phyloP scores from a whole-genome alignment of 1,140 invertebrate species.

The Magallana gigas region DNA sequence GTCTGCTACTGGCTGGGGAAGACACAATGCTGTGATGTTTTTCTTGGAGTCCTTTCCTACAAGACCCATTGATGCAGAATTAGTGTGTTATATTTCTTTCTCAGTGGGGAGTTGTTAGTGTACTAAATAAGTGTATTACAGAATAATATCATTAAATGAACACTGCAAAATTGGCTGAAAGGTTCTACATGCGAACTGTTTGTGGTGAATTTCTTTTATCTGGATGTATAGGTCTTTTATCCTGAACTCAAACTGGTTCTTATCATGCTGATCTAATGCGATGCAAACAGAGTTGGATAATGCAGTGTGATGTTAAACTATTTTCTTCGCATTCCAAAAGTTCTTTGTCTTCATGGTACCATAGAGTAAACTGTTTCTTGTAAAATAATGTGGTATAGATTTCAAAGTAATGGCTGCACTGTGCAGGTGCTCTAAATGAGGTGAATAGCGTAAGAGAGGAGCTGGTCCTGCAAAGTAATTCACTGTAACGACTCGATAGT shows the following conservation, averaged over 20 bases:
- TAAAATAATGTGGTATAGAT: not conserved
- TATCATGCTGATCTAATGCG: constrained; percentile 21
- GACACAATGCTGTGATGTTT: not conserved
- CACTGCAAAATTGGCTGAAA: not conserved
- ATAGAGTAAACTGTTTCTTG: not conserved
- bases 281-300: not conserved
- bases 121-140: not conserved
- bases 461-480: not conserved
- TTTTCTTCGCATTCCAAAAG: constrained; percentile 14
- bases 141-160: not conserved
- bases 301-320: constrained; percentile 26
- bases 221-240: constrained; percentile 4
- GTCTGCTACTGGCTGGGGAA: not conserved
- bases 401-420: not conserved
- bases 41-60: not conserved
- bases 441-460: not conserved
- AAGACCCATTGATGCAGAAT: not conserved
- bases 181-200: not conserved
- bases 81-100: not conserved
- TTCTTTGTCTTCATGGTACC: not conserved
- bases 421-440: constrained; percentile 11
- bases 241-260: constrained; percentile 1
- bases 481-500: not conserved
- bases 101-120: not conserved
- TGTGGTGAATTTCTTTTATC: constrained; percentile 3